Percentiles rank a stretch among this genome's conserved stretches.
Evolutionary conservation across 2,797 vertebrate genomes (phyloP).

Genomic region (Arctocebus calabarensis): DNA sequence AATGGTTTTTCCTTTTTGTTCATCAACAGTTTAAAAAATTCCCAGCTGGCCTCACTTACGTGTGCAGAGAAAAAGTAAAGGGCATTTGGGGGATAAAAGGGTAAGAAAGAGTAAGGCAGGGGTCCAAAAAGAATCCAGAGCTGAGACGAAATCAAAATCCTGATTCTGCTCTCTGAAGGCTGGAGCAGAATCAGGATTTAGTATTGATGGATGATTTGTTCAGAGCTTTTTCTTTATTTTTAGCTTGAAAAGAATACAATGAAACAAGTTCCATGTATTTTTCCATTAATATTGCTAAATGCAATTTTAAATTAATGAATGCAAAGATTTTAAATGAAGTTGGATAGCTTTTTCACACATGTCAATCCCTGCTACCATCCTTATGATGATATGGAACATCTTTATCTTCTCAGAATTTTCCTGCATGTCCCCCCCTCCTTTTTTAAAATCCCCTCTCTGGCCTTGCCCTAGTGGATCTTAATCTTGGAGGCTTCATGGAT

Average conservation of each 20-base stretch:
- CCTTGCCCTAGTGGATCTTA: background rate
- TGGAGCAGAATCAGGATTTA: background rate
- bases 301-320: slow-evolving; percentile 45
- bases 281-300: background rate
- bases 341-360: background rate
- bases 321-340: background rate
- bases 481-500: background rate
- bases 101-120: background rate
- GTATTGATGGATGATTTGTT: background rate
- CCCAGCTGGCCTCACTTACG: background rate
- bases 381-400: background rate
- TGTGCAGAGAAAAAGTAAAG: background rate
- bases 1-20: slow-evolving; percentile 17
- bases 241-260: background rate
- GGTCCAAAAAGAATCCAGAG: background rate
- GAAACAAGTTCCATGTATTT: background rate
- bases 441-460: fast-evolving
- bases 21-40: slow-evolving; percentile 2
- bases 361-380: background rate
- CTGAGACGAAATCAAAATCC: background rate
- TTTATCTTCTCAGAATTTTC: slow-evolving; percentile 7
- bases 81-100: background rate
- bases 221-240: background rate
- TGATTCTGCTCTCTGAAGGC: background rate
- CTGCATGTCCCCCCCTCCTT: background rate